Evolutionary conservation across 1,140 invertebrate species (phyloP), one percentile per base, ranked within the genome.

Genomic region (Bombyx mandarina): DNA sequence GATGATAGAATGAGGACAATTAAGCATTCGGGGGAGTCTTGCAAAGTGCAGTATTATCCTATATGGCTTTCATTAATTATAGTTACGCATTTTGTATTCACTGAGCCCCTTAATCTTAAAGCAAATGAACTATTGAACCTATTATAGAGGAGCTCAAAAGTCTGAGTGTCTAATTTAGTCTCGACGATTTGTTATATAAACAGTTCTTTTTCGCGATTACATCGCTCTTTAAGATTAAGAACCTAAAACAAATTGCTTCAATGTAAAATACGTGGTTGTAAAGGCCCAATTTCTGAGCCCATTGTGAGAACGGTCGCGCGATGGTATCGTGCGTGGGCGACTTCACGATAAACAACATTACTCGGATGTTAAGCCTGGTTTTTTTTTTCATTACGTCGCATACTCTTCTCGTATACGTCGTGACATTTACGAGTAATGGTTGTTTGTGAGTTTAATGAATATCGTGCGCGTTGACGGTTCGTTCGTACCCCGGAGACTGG

Each of bases 301-400:
- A 75, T 77, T 77, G 71, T 71, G 54, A 18, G 12, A 65, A 60
- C 67, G 58, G 56, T 44, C 26, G 66, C 26, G 66, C 63, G 78
- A 79, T 79, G 67, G 61, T 75, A 77, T 80, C 73, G 63, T 53
- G 57, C 66, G 78, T 73, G 67, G 75, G 74, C 73, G 78, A 70
- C 69, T 66, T 74, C 72, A 74, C 73, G 76, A 79, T 75, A 74
- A 75, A 66, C 65, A 65, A 54, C 65, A 71, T 73, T 67, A 70
- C 63, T 71, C 65, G 58, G 61, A 62, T 68, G 60, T 65, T 69
- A 65, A 69, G 61, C 62, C 56, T 58, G 44, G 12, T 18, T 18
- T 18, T 42, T 58, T 53, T 60, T 61, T 68, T 71, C 65, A 63
- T 67, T 56, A 62, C 50, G 18, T 44, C 12, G 50, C 48, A 46